Base-by-base conservation (phyloP, 2,888 invertebrate genomes). In the Andrena minutula region DNA sequence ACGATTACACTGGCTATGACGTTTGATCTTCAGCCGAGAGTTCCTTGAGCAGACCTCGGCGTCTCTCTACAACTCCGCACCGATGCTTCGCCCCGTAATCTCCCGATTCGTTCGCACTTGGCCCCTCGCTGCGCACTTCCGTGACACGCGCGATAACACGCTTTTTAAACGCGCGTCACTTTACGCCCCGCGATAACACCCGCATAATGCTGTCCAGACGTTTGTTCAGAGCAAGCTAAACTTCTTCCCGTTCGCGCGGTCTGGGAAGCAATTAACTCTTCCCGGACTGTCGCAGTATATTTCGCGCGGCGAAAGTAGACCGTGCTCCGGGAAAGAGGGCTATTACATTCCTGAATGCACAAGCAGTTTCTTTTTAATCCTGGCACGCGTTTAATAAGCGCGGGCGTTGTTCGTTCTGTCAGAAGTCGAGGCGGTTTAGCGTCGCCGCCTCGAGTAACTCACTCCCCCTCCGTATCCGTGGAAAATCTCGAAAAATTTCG, bases 331-430 rank as follows among this genome's bases (percentile, higher is more conserved):
- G 51, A 12, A 26, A 23, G 20, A 28, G 35, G 63, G 26, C 60
- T 12, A 56, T 69, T 70, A 51, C 76, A 26, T 77, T 77, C 26
- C 69, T 60, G 79, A 79, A 77, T 77, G 58, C 64, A 26, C 64
- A 70, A 79, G 69, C 51, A 77, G 79, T 69, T 64, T 60, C 65
- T 78, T 78, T 78, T 78, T 78, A 80, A 80, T 80, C 79, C 66
- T 53, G 66, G 79, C 79, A 80, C 79, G 79, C 78, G 79, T 78
- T 80, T 80, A 80, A 80, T 78, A 78, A 80, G 79, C 66, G 53
- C 32, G 47, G 41, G 47, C 49, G 61, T 78, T 80, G 66, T 80
- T 60, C 79, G 63, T 28, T 53, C 51, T 28, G 71, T 66, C 41
- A 32, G 70, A 10, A 3, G 65, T 8, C 30, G n/a, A 35, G 60